A percentile compares a stretch with the other conserved stretches of the same genome.
phyloP scores from a whole-genome alignment of 2,888 invertebrate genomes.

The Acleris sparsana region DNA sequence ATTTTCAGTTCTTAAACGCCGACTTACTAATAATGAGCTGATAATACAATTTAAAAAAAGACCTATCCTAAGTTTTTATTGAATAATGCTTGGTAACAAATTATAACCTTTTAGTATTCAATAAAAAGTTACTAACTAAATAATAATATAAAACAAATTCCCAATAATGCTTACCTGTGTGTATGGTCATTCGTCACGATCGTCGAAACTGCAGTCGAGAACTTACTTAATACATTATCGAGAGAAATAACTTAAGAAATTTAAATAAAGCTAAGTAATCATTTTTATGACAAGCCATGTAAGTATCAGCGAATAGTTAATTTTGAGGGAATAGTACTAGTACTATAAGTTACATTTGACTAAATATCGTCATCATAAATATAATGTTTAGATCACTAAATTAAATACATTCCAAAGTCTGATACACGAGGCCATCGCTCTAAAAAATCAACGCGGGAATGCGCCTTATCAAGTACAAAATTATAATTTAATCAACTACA shows the following conservation, averaged over 20 bases:
- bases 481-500: constrained; percentile 69
- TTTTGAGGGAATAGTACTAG: constrained; percentile 51
- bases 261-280: constrained; percentile 77
- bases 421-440: constrained; percentile 16
- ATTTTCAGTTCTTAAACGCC: constrained; percentile 84
- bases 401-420: constrained; percentile 24
- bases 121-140: constrained; percentile 78
- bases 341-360: constrained; percentile 19
- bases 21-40: constrained; percentile 82
- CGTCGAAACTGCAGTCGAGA: constrained; percentile 35
- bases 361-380: constrained; percentile 29
- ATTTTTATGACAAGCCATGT: constrained; percentile 68
- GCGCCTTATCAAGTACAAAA: constrained; percentile 51
- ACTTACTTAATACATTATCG: constrained; percentile 57
- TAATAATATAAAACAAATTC: constrained; percentile 71
- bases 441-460: constrained; percentile 17
- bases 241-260: constrained; percentile 75
- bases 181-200: constrained; percentile 36
- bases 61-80: constrained; percentile 77
- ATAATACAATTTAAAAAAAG: constrained; percentile 82
- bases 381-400: constrained; percentile 30
- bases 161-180: constrained; percentile 63
- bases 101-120: constrained; percentile 79
- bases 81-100: constrained; percentile 84
- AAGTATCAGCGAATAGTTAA: constrained; percentile 62